phyloP scores from a whole-genome alignment of 2,888 invertebrate genomes.

The Trachelus troglodyta region DNA sequence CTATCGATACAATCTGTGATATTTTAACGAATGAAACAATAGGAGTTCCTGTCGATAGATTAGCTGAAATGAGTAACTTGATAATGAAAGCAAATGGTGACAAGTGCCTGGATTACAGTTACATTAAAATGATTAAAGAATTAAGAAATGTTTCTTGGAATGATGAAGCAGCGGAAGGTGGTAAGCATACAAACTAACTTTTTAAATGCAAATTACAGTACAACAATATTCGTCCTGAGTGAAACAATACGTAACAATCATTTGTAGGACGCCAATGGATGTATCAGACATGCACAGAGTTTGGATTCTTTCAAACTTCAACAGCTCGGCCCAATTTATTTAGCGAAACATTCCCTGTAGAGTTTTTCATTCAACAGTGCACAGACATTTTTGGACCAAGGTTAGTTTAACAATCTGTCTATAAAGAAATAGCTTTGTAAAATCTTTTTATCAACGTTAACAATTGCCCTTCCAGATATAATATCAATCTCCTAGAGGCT shows the following conservation, averaged over 20 bases:
- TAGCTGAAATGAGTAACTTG: conserved; percentile 80
- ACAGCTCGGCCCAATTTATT: conserved; percentile 75
- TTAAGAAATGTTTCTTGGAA: conserved; percentile 78
- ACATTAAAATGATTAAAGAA: conserved; percentile 78
- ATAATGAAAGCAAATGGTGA: conserved; percentile 75
- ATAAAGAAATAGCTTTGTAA: background rate
- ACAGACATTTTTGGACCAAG: conserved; percentile 83
- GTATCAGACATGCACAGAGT: conserved; percentile 96
- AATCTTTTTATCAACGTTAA: background rate
- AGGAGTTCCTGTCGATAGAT: conserved; percentile 74
- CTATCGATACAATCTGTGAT: conserved; percentile 84
- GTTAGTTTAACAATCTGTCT: conserved; percentile 63
- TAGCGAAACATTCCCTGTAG: conserved; percentile 79
- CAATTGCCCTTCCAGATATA: conserved; percentile 68
- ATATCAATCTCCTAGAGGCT: conserved; percentile 71
- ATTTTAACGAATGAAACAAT: conserved; percentile 76
- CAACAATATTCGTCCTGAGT: background rate
- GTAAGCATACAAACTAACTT: conserved; percentile 56
- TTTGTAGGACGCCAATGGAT: conserved; percentile 84
- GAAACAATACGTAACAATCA: background rate
- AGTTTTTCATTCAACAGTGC: conserved; percentile 86
- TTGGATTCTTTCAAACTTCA: conserved; percentile 95
- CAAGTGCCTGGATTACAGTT: conserved; percentile 86
- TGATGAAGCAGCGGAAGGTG: conserved; percentile 73
- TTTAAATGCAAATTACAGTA: background rate